Percentiles rank a stretch among this genome's conserved stretches.
phyloP scores from a whole-genome alignment of 2,113 vertebrate species.

The Indicator maculatus region DNA sequence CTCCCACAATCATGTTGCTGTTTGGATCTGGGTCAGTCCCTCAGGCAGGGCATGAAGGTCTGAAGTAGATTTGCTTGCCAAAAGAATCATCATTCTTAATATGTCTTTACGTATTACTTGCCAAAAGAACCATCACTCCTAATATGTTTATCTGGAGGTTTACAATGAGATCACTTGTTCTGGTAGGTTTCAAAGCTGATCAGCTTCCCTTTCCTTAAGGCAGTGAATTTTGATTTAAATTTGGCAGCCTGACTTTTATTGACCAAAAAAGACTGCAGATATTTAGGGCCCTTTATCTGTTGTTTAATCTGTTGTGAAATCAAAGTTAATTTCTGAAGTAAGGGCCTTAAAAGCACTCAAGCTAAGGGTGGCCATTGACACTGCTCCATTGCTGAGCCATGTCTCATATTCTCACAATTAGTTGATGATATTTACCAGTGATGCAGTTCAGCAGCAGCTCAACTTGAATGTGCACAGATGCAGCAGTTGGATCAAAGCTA shows the following conservation, averaged over 20 bases:
- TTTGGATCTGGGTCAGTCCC: slow-evolving; percentile 17
- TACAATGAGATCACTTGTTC: background rate
- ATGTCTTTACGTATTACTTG: background rate
- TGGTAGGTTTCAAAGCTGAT: slow-evolving; percentile 24
- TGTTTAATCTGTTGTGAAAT: background rate
- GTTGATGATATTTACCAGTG: slow-evolving; percentile 67
- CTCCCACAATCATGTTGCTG: background rate
- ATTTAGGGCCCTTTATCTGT: background rate
- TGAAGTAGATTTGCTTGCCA: background rate
- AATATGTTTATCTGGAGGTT: background rate
- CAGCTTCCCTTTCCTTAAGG: background rate
- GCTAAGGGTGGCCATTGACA: background rate
- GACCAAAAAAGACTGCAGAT: background rate
- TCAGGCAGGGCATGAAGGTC: background rate
- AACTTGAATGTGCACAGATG: slow-evolving; percentile 42
- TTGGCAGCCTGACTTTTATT: background rate
- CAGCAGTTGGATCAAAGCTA: slow-evolving; percentile 77
- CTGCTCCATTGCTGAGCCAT: background rate
- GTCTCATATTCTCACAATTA: background rate
- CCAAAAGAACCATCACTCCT: slow-evolving; percentile 1
- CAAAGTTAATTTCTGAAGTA: background rate
- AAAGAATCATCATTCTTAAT: background rate
- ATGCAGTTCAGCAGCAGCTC: slow-evolving; percentile 59
- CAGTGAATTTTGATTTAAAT: background rate
- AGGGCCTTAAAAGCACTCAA: slow-evolving; percentile 12